phyloP scores from a whole-genome alignment of 1,140 invertebrate genomes.

The Caenorhabditis latens region DNA sequence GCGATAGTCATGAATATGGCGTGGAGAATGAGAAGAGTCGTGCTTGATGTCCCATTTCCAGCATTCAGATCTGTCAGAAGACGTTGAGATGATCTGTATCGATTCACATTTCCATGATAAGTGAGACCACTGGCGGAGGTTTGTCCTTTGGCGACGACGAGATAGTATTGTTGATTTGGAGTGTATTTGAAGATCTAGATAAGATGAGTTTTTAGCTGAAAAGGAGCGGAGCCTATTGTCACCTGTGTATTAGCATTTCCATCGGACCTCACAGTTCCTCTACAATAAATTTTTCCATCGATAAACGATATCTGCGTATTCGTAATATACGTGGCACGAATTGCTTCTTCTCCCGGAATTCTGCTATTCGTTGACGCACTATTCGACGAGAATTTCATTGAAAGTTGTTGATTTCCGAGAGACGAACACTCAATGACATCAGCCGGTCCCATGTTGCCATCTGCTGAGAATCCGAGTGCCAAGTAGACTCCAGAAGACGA shows the following conservation, averaged over 20 bases:
- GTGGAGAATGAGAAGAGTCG: constrained; percentile 16
- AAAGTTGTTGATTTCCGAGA: constrained; percentile 4
- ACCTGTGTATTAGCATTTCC: constrained; percentile 9
- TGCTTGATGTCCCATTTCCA: constrained; percentile 24
- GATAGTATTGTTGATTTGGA: background rate
- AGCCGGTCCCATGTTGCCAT: constrained; percentile 2
- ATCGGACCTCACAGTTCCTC: constrained; percentile 9
- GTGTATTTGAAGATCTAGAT: constrained; percentile 30
- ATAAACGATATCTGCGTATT: background rate
- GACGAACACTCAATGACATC: constrained; percentile 24
- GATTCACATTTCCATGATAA: background rate
- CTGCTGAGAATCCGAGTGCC: background rate
- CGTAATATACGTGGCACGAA: constrained; percentile 4
- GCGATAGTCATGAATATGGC: constrained; percentile 61
- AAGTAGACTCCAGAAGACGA: background rate
- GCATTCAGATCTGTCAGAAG: constrained; percentile 3
- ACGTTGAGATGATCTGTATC: background rate
- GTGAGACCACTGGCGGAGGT: background rate
- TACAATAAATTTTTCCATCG: constrained; percentile 37
- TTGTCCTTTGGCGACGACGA: background rate
- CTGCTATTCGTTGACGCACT: background rate
- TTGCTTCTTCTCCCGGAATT: background rate
- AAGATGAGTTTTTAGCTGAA: background rate
- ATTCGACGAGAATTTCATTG: constrained; percentile 33
- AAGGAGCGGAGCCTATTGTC: too few species aligned